Evolutionary conservation across 2,797 vertebrate genomes (phyloP), one percentile per base, ranked within the genome.

Genomic region (Epinephelus awoara): DNA sequence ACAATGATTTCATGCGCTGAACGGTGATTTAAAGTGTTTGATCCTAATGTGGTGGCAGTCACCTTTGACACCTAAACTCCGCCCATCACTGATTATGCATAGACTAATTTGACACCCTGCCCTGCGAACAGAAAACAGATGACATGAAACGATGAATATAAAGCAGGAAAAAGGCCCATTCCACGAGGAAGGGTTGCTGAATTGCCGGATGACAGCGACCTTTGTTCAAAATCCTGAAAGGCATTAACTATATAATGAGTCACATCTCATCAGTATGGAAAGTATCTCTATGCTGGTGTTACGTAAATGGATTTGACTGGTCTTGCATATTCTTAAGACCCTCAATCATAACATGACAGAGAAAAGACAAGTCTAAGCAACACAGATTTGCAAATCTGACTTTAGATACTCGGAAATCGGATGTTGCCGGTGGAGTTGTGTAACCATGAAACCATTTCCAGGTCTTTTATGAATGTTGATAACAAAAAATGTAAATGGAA

Each of bases 21-120:
- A 76, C 29, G 3, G 54, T 52, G 34, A 78, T 82, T 79, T 62
- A 59, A 85, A 79, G 62, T 11, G 2, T 86, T 92, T 92, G 86
- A 89, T 89, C 85, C 72, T 65, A 46, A 79, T 49, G 78, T 67
- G 51, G 46, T 66, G 63, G 42, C 1, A 4, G 57, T 82, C 85
- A 84, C 85, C 89, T 86, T 70, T 90, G 85, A 85, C 84, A 73
- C 72, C 6, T 11, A 72, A 74, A 84, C 88, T 77, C 85, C 84
- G 3, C 85, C 88, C 83, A 55, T 67, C 50, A 18, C 79, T 91
- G 75, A 91, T 88, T 91, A 88, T 87, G 87, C 82, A 75, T 66
- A 5, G 67, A 78, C 34, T 71, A 54, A 77, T 85, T 82, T 92
- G 81, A 88, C 78, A 78, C 67, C 23, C 49, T 76, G 3, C 79